Evolutionary conservation across 1,140 invertebrate species (phyloP).

Genomic region (Drosophila ercepeae): DNA sequence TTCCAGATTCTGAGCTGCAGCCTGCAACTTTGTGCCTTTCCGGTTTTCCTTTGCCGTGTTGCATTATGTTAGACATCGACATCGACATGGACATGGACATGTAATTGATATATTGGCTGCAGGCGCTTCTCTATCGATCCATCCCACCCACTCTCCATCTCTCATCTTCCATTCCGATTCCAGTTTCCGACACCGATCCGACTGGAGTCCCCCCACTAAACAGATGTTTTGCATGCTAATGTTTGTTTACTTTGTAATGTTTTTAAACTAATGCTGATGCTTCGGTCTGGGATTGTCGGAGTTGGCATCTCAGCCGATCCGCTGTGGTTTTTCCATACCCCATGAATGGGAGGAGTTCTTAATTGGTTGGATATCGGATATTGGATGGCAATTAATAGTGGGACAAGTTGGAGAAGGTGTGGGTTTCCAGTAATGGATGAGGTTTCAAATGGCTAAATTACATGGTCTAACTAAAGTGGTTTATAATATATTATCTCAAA

Average conservation of each 20-base stretch:
- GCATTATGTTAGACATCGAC: slow-evolving; percentile 67
- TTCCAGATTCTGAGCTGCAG: slow-evolving; percentile 2
- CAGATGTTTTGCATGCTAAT: slow-evolving; percentile 67
- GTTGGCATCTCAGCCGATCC: slow-evolving; percentile 30
- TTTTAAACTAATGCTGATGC: slow-evolving; percentile 74
- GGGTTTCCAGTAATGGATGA: neutral
- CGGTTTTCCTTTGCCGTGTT: slow-evolving; percentile 58
- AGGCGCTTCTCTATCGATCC: slow-evolving; percentile 33
- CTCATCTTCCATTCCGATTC: too few relatives aligned
- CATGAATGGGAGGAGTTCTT: slow-evolving; percentile 18
- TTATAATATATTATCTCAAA: neutral
- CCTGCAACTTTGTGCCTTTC: slow-evolving; percentile 52
- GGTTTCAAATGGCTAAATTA: neutral
- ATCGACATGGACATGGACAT: slow-evolving; percentile 64
- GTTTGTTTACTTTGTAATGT: slow-evolving; percentile 71
- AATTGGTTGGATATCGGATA: slow-evolving; percentile 49
- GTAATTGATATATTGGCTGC: slow-evolving; percentile 79
- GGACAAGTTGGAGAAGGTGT: slow-evolving; percentile 4
- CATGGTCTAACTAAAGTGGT: neutral
- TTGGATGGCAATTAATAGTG: slow-evolving; percentile 22
- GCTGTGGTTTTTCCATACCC: slow-evolving; percentile 56
- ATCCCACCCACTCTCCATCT: slow-evolving; percentile 15
- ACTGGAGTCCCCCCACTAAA: slow-evolving; percentile 34
- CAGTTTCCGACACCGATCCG: neutral
- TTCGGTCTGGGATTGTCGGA: slow-evolving; percentile 34